These are phyloP conservation scores for Irena cyanogastra DNA, from an alignment of 2,113 vertebrate genomes.

Conservation along the genomic window DNA sequence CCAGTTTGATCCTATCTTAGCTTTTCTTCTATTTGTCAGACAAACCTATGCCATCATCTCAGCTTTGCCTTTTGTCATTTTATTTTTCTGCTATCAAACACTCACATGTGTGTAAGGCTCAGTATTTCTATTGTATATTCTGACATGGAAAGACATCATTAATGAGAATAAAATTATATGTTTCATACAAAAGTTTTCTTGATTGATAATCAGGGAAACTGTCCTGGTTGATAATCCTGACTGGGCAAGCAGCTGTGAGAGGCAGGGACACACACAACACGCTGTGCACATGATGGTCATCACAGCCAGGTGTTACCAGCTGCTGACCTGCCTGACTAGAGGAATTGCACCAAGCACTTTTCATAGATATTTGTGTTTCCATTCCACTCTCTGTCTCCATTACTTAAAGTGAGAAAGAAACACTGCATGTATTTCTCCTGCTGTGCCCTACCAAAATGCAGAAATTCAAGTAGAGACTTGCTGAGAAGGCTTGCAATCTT, in stretches of 20 bases:
- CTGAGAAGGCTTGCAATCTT: neutral
- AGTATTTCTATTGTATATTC: neutral
- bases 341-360: neutral
- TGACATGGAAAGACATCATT: neutral
- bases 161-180: neutral
- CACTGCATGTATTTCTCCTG: neutral
- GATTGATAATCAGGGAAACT: too few species aligned
- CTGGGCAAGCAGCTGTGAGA: neutral
- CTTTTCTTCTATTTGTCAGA: neutral
- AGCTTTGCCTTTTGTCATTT: neutral
- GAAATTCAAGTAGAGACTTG: slow-evolving; percentile 2
- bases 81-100: neutral
- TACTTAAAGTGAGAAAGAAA: neutral
- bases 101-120: neutral
- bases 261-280: neutral
- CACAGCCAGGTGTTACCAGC: neutral
- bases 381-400: neutral
- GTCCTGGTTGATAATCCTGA: neutral
- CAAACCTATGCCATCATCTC: neutral
- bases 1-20: neutral
- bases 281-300: fast-evolving
- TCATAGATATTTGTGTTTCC: neutral
- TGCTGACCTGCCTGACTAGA: neutral
- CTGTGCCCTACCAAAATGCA: neutral
- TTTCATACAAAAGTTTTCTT: neutral